Conservation (phyloP, 2,797 vertebrate genomes). For the Sternotherus odoratus region DNA sequence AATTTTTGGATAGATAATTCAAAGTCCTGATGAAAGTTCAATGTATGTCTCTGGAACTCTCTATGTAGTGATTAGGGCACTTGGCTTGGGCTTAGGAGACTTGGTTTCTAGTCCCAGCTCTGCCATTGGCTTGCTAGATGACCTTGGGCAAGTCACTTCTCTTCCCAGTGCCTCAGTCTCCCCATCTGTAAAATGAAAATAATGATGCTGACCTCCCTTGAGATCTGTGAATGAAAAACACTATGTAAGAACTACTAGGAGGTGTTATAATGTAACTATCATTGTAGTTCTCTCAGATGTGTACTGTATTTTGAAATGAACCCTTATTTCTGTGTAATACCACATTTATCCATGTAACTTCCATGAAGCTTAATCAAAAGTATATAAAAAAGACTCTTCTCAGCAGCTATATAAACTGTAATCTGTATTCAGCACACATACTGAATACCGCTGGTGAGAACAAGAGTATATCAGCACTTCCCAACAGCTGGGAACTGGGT, state of each 20-base stretch:
- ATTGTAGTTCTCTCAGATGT: not conserved
- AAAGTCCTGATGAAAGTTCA: not conserved
- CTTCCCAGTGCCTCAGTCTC: not conserved
- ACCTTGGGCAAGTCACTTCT: not conserved
- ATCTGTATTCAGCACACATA: not conserved
- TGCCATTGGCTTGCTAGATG: not conserved
- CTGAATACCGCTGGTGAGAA: not conserved
- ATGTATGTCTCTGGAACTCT: not conserved
- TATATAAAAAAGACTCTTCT: not conserved
- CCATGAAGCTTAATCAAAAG: not conserved
- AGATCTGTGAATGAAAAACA: not conserved
- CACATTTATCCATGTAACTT: not conserved
- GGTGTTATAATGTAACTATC: accelerated
- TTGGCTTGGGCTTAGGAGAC: accelerated
- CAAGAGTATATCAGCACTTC: conserved; percentile 5
- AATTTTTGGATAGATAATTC: not conserved
- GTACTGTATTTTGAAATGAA: not conserved
- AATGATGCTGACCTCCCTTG: not conserved
- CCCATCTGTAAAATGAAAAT: not conserved
- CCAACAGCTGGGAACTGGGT: not conserved
- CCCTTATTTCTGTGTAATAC: not conserved
- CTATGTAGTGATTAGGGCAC: not conserved
- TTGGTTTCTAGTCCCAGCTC: not conserved
- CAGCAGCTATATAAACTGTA: not conserved
- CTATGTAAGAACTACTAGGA: not conserved